Conservation (phyloP, 2,888 invertebrate genomes). For the Hemicrepidius hirtus region DNA sequence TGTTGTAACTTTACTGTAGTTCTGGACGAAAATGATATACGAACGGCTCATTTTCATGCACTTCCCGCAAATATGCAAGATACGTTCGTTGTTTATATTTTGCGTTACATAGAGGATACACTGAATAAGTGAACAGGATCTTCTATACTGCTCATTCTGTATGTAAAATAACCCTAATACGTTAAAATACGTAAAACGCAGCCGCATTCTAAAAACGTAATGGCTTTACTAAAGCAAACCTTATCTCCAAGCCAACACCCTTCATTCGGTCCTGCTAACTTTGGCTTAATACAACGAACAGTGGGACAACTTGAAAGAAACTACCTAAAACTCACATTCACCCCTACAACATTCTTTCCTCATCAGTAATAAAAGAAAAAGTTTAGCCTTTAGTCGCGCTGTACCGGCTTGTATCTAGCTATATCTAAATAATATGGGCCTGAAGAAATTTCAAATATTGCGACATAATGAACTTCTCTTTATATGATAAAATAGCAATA, state of each 20-base stretch:
- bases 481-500: background rate
- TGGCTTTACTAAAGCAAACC: slow-evolving; percentile 36
- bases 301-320: slow-evolving; percentile 49
- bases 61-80: slow-evolving; percentile 17
- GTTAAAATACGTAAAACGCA: slow-evolving; percentile 31
- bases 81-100: slow-evolving; percentile 22
- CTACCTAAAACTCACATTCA: slow-evolving; percentile 55
- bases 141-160: slow-evolving; percentile 26
- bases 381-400: slow-evolving; percentile 28
- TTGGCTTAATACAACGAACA: slow-evolving; percentile 43
- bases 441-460: slow-evolving; percentile 17
- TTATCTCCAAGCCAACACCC: slow-evolving; percentile 40
- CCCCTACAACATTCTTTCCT: slow-evolving; percentile 54
- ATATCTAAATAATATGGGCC: slow-evolving; percentile 32
- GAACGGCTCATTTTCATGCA: slow-evolving; percentile 20
- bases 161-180: slow-evolving; percentile 31
- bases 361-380: slow-evolving; percentile 55
- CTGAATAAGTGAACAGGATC: slow-evolving; percentile 31
- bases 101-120: slow-evolving; percentile 20
- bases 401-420: slow-evolving; percentile 35
- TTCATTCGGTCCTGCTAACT: slow-evolving; percentile 40
- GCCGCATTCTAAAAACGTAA: slow-evolving; percentile 37
- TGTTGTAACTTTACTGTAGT: no score
- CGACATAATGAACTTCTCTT: slow-evolving; percentile 21
- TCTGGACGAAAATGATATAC: background rate